A percentile compares a stretch with the other conserved stretches of the same genome.
Conservation (phyloP, 2,888 invertebrate species). For the Agriopis aurantiaria region DNA sequence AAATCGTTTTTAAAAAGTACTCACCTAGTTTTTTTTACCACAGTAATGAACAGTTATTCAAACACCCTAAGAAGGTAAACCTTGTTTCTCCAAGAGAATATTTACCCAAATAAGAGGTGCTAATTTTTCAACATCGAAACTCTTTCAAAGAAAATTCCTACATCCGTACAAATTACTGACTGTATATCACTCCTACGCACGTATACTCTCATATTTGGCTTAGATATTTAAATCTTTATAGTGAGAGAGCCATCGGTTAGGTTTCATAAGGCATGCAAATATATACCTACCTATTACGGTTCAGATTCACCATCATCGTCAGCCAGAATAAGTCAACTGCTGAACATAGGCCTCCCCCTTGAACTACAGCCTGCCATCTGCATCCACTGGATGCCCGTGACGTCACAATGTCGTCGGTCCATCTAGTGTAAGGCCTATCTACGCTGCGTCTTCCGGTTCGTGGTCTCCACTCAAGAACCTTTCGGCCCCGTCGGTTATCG, state of each 20-base stretch:
- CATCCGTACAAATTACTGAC: slow-evolving; percentile 26
- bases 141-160: slow-evolving; percentile 35
- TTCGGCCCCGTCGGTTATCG: too few species aligned
- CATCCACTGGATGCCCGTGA: too few species aligned
- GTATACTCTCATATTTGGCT: slow-evolving; percentile 14
- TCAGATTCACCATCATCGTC: background rate
- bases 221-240: slow-evolving; percentile 14
- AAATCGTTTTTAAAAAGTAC: too few species aligned
- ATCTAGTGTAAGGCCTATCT: too few species aligned
- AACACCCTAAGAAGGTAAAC: slow-evolving; percentile 14
- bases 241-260: slow-evolving; percentile 3
- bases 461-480: too few species aligned
- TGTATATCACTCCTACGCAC: slow-evolving; percentile 36
- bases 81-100: slow-evolving; percentile 23
- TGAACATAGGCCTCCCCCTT: too few species aligned
- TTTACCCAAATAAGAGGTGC: slow-evolving; percentile 33
- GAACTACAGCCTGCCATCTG: too few species aligned
- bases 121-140: slow-evolving; percentile 39
- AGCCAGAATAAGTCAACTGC: too few species aligned
- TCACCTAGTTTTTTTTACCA: background rate
- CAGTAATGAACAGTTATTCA: slow-evolving; percentile 16
- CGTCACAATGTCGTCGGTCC: too few species aligned
- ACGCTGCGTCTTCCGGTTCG: too few species aligned
- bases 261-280: background rate
- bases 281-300: too few species aligned